Evolutionary conservation across 37 sponge, comb jelly and placozoan genomes (phyloP).

Genomic region (Aphrocallistes beatrix): DNA sequence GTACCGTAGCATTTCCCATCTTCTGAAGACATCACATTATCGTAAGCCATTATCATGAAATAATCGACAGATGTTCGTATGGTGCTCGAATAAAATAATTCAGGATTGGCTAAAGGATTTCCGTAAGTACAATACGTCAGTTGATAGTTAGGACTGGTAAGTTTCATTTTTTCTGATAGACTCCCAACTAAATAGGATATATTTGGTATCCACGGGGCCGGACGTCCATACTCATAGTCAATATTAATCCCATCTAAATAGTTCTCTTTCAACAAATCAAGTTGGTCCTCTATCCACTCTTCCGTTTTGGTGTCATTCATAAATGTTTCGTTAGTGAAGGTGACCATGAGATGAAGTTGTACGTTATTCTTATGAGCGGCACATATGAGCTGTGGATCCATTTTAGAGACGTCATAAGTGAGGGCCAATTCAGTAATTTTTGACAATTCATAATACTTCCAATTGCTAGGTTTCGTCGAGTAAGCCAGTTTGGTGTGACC

Average conservation of each 20-base stretch:
- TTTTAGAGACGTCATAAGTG: background rate
- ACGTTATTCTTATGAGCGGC: constrained; percentile 12
- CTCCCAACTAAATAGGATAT: background rate
- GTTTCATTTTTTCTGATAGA: background rate
- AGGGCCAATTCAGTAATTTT: background rate
- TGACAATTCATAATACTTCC: background rate
- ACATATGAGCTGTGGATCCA: background rate
- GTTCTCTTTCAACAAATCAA: background rate
- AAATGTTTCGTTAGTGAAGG: background rate
- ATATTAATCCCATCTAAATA: background rate
- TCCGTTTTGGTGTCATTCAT: background rate
- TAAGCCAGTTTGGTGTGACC: background rate
- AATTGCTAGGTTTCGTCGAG: background rate
- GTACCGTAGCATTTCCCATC: background rate
- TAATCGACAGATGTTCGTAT: background rate
- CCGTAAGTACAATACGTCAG: background rate
- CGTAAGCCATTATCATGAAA: background rate
- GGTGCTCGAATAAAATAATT: background rate
- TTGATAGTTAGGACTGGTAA: background rate
- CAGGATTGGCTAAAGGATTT: background rate
- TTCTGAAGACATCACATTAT: background rate
- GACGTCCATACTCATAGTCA: background rate
- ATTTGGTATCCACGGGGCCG: background rate
- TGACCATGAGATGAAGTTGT: background rate
- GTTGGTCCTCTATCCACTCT: background rate